These are phyloP conservation scores for Callipepla squamata DNA, from an alignment of 2,113 vertebrate species.

Conservation along the genomic window DNA sequence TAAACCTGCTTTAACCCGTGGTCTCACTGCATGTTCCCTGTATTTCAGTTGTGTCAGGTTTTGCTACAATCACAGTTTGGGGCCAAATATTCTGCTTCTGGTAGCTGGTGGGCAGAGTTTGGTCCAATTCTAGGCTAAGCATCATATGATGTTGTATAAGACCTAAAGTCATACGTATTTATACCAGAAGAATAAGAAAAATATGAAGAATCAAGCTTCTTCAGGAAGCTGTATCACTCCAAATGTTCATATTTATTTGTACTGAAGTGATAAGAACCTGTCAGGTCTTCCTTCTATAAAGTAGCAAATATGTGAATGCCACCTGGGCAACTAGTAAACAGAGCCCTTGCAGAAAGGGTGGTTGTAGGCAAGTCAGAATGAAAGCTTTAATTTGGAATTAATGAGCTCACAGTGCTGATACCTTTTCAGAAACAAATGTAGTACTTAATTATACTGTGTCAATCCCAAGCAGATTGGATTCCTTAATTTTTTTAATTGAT, in stretches of 20 bases:
- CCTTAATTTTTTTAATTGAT: not conserved
- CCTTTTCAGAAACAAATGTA: slow-evolving; percentile 14
- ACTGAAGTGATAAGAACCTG: slow-evolving; percentile 25
- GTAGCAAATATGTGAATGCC: not conserved
- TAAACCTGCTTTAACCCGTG: not conserved
- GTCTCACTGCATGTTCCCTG: not conserved
- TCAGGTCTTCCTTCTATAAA: not conserved
- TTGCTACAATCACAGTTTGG: not conserved
- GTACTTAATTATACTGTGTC: not conserved
- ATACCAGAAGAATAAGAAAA: not conserved
- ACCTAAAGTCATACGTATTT: not conserved
- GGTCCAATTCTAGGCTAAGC: not conserved
- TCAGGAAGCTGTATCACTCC: not conserved
- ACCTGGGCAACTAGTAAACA: not conserved
- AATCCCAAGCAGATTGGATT: not conserved
- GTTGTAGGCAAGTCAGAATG: not conserved
- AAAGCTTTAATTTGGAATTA: slow-evolving; percentile 41
- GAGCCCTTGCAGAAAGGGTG: not conserved
- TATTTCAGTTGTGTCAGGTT: not conserved
- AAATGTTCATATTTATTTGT: slow-evolving; percentile 16
- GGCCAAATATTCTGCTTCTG: not conserved
- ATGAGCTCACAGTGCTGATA: not conserved
- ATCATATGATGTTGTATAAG: fast-evolving
- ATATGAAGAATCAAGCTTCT: not conserved
- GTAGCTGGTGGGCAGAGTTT: not conserved